Percentiles rank a stretch among this genome's conserved stretches.
Evolutionary conservation across 2,113 vertebrate genomes (phyloP).

Genomic region (Dasyurus viverrinus): DNA sequence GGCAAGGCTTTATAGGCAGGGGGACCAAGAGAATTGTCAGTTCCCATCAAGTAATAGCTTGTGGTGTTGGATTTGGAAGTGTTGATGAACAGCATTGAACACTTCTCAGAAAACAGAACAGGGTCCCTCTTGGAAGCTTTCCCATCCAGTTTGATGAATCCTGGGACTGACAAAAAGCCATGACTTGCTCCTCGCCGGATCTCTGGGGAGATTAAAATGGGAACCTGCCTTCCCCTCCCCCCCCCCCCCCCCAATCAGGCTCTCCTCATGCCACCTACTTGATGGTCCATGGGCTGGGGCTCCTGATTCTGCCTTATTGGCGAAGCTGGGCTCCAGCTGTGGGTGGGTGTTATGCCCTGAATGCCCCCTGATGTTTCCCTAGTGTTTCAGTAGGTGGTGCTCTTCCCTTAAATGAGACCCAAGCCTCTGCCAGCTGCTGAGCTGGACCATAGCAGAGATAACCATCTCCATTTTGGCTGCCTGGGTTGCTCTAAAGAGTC

Average conservation of each 20-base stretch:
- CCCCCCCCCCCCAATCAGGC: not conserved
- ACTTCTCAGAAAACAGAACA: not conserved
- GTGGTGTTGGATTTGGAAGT: not conserved
- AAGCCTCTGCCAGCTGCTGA: not conserved
- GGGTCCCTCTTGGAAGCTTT: not conserved
- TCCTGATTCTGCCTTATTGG: not conserved
- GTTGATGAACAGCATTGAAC: not conserved
- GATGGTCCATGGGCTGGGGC: not conserved
- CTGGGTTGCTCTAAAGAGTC: too few species aligned
- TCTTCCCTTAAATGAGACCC: not conserved
- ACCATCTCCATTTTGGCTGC: not conserved
- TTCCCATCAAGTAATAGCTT: not conserved
- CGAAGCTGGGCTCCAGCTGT: not conserved
- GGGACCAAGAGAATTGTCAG: not conserved
- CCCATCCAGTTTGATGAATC: not conserved
- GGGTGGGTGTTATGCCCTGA: not conserved
- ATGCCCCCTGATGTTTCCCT: not conserved
- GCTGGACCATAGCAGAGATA: not conserved
- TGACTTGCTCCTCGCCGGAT: not conserved
- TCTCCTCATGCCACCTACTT: not conserved
- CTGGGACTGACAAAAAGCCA: not conserved
- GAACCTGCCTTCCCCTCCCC: not conserved
- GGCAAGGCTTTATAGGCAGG: not conserved
- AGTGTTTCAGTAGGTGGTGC: not conserved
- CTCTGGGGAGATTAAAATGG: not conserved